Base-by-base conservation (phyloP, 1,140 invertebrate genomes). In the Melitaea cinxia region DNA sequence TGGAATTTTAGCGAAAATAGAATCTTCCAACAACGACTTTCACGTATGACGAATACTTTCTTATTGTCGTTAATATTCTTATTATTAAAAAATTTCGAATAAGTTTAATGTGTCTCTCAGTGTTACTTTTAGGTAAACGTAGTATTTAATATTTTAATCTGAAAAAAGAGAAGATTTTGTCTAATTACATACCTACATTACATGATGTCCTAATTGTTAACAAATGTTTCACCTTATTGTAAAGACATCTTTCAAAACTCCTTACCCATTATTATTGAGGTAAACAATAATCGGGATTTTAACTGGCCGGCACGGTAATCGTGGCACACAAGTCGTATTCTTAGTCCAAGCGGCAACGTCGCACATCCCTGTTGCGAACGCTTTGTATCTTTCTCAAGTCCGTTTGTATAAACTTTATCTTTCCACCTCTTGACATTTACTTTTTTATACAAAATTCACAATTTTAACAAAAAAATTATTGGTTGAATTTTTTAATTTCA, bases 281-380 rank as follows among this genome's bases (percentile, higher is more conserved):
- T 21, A 45, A 47, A 47, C 19, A 47, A 23, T 47, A 23, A 47
- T 12, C 7, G 19, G 42, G 37, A 42, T 42, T 14, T 52, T 37
- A 60, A 52, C 47, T 35, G n/a, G 33, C 35, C 49, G 30, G 21
- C 39, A 35, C 39, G 50, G 33, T 35, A 52, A 12, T 19, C n/a
- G 6, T 12, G 35, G 59, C 49, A 5, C 35, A 52, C 30, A 42
- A 17, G 30, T 45, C 42, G 33, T 59, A 45, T 59, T 47, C 21
- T 47, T 7, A 21, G 24, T 56, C 71, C 47, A 59, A 52, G 35
- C 42, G 71, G 71, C 71, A 70, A 73, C 68, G 64, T 37, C 55
- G 58, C 59, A 49, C 45, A 54, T 24, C 60, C 50, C 45, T 55
- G 54, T 39, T 54, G 53, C 45, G 33, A 47, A 55, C 60, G 50